Conservation (phyloP, 2,113 vertebrate genomes). For the Erinaceus europaeus region DNA sequence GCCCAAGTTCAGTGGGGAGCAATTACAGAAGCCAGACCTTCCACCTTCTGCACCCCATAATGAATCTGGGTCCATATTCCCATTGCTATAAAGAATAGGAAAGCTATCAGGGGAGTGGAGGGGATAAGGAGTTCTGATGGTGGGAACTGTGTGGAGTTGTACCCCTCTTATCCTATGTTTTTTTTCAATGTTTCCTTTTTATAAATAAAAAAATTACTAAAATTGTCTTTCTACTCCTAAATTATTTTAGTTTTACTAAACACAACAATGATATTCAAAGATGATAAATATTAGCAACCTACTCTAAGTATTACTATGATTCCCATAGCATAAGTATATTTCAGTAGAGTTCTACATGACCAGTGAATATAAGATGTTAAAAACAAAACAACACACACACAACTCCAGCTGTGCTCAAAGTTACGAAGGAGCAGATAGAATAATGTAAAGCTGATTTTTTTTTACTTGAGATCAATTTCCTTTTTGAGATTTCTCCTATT, state of each 20-base stretch:
- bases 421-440: neutral
- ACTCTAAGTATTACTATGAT: neutral
- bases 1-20: too few relatives aligned
- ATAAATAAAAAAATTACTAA: neutral
- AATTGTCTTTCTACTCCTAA: neutral
- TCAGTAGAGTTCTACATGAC: neutral
- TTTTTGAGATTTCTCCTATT: constrained; percentile 23
- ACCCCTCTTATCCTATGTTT: too few relatives aligned
- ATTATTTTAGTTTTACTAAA: neutral
- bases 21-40: too few relatives aligned
- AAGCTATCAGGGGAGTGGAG: too few relatives aligned
- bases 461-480: neutral
- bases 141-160: too few relatives aligned
- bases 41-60: too few relatives aligned
- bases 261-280: neutral
- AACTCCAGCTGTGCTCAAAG: neutral
- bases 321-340: neutral
- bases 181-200: too few relatives aligned
- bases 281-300: neutral
- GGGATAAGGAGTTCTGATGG: too few relatives aligned
- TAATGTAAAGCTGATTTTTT: neutral
- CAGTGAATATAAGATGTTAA: neutral
- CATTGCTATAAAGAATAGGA: too few relatives aligned
- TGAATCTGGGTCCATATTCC: too few relatives aligned
- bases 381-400: too few relatives aligned